Base-by-base conservation (phyloP, 1,140 invertebrate species). In the Zaprionus gabonicus region DNA sequence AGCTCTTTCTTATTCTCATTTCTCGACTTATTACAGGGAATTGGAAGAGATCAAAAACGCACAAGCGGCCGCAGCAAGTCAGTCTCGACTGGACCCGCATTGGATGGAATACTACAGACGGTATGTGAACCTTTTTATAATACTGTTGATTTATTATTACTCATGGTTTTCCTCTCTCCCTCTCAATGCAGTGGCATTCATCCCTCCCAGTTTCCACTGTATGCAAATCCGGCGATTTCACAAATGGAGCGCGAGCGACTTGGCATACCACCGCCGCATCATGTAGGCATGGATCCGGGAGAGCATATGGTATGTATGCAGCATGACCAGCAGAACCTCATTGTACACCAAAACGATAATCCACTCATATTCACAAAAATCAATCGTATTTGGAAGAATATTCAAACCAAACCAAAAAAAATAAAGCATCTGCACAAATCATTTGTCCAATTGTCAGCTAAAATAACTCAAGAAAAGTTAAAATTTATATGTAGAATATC, bases 91-190 rank as follows among this genome's bases (percentile, higher is more conserved):
- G 57, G 98, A 99, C 93, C 96, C 97, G 0, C 97, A 98, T 91
- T 98, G 97, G 97, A 92, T 98, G 59, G 98, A 99, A 87, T 95
- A 98, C 83, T 97, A 98, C 87, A 94, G 97, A 78, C 95, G 97
- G 76, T 92, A 93, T 93, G 81, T 93, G 92, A 1, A 20, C 0
- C 25, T 15, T 20, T 4, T 15, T 10, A 23, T 13, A 20, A 4
- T 28, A 51, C 3, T 6, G 0, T 2, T 12, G 2, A 1, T 17
- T 1, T 10, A 41, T 53, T 31, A 91, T 86, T 92, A 44, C 87
- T 88, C 13, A 17, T 0, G 23, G 9, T 20, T 2, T 67, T 17
- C 91, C 90, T 91, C n/a, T 2, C 23, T 27, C 31, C 28, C 28
- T 36, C 7, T 64, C 15, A 4, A 49, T 92, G 91, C 38, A 94